Evolutionary conservation across 2,797 vertebrate genomes (phyloP).

Genomic region (Vipera latastei): DNA sequence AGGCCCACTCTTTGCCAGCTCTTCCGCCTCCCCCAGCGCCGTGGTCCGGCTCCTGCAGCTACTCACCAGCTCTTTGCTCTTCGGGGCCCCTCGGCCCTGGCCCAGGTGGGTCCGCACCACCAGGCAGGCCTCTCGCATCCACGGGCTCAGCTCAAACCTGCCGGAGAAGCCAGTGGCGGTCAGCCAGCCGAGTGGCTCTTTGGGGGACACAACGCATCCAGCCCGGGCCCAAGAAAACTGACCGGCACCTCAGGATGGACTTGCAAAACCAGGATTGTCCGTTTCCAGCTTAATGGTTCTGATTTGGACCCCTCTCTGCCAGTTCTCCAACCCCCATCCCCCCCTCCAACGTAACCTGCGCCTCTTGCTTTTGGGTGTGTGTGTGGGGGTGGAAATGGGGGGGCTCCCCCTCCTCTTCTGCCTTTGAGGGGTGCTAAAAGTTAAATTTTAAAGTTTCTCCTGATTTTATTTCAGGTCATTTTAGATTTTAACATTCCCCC

Average conservation of each 20-base stretch:
- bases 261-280: background rate
- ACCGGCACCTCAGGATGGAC: background rate
- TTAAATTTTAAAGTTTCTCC: too few relatives aligned
- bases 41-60: background rate
- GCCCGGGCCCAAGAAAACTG: background rate
- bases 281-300: background rate
- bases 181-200: background rate
- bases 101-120: conserved; percentile 85
- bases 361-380: background rate
- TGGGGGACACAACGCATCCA: background rate
- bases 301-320: background rate
- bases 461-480: too few relatives aligned
- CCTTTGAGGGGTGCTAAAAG: background rate
- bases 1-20: accelerated
- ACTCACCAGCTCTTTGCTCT: conserved; percentile 88
- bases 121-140: conserved; percentile 91
- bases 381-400: background rate
- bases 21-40: accelerated
- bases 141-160: conserved; percentile 89
- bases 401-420: background rate
- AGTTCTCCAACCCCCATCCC: background rate
- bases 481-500: too few relatives aligned
- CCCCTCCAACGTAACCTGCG: background rate
- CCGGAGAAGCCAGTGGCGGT: background rate
- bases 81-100: conserved; percentile 70